Conservation (phyloP, 2,113 vertebrate genomes). For the Nothobranchius kuhntae region DNA sequence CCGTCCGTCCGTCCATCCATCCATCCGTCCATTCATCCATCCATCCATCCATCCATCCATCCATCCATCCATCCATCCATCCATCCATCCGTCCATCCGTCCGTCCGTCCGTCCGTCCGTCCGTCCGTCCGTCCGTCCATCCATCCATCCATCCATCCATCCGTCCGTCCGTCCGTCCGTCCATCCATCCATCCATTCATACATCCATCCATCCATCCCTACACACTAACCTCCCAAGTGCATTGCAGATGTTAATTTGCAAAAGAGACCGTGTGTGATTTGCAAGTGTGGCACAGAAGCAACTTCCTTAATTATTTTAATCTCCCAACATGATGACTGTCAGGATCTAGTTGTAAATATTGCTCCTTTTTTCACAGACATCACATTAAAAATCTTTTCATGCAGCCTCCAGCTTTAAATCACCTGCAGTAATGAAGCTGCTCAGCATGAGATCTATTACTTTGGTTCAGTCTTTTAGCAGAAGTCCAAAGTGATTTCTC, state of each 20-base stretch:
- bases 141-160: too few relatives aligned
- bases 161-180: too few relatives aligned
- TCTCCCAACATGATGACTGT: neutral
- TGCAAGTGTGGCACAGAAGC: neutral
- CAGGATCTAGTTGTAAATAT: neutral
- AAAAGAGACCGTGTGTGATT: neutral
- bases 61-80: too few relatives aligned
- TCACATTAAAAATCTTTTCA: neutral
- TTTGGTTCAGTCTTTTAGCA: neutral
- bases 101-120: too few relatives aligned
- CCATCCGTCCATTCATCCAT: too few relatives aligned
- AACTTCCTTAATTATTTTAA: neutral
- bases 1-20: too few relatives aligned
- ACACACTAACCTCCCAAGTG: neutral
- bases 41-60: too few relatives aligned
- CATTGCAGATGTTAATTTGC: neutral
- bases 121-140: too few relatives aligned
- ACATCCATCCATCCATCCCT: too few relatives aligned
- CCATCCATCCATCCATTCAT: too few relatives aligned
- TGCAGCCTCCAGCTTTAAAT: neutral
- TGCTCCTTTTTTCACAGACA: neutral
- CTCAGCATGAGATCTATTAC: neutral
- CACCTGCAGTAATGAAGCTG: neutral
- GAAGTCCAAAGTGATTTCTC: neutral
- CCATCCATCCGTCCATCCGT: too few relatives aligned